Evolutionary conservation across 2,888 invertebrate genomes (phyloP).

Genomic region (Drosophila formosana): DNA sequence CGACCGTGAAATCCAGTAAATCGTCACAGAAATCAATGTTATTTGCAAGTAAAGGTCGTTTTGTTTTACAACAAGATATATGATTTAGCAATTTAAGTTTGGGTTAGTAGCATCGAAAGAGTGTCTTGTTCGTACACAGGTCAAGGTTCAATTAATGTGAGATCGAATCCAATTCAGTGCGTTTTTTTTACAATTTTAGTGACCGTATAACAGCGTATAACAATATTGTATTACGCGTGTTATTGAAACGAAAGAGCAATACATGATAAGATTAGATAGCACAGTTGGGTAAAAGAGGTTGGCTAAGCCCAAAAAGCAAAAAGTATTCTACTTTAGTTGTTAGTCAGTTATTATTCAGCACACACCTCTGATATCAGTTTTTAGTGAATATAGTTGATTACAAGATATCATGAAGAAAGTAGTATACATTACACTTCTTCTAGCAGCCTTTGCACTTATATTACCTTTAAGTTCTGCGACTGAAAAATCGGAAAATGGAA

Average conservation of each 20-base stretch:
- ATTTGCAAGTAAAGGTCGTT: too few species aligned
- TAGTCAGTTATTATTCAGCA: constrained; percentile 37
- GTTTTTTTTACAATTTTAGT: neutral
- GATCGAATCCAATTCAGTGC: neutral
- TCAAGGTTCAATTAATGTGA: too few species aligned
- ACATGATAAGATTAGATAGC: constrained; percentile 56
- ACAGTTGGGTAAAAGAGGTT: constrained; percentile 23
- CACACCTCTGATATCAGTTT: constrained; percentile 3
- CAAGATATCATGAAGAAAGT: constrained; percentile 29
- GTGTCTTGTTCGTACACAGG: too few species aligned
- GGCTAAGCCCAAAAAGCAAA: constrained; percentile 27
- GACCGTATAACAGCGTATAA: neutral
- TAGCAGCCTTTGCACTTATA: constrained; percentile 15
- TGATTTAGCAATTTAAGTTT: too few species aligned
- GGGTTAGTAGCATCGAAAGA: too few species aligned
- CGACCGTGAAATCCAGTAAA: too few species aligned
- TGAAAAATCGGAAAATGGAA: constrained; percentile 9
- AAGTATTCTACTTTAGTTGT: constrained; percentile 26
- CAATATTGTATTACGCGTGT: constrained; percentile 5
- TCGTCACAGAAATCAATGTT: too few species aligned
- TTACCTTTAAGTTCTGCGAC: constrained; percentile 14
- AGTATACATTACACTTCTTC: constrained; percentile 4
- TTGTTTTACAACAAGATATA: too few species aligned
- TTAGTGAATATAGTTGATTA: neutral
- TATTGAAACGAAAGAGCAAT: constrained; percentile 11